Percentiles rank a stretch among this genome's conserved stretches.
These are phyloP conservation scores for Glaucopsyche alexis DNA, from an alignment of 2,888 invertebrate genomes.

Conservation along the genomic window DNA sequence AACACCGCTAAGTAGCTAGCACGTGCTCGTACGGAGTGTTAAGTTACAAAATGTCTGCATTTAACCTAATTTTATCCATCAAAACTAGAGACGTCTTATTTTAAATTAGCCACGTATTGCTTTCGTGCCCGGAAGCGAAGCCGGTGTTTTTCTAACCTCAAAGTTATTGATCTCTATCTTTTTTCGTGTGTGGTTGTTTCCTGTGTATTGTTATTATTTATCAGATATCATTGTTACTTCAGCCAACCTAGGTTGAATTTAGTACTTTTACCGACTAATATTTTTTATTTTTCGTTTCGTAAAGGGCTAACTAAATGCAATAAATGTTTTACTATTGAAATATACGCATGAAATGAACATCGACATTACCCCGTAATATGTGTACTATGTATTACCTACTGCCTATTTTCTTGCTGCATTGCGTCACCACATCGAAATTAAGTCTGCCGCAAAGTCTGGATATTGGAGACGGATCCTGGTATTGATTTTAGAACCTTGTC, in stretches of 20 bases:
- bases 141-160: conserved; percentile 64
- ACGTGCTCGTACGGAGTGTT: conserved; percentile 66
- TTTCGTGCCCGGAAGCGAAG: conserved; percentile 46
- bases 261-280: too few relatives aligned
- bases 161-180: conserved; percentile 40
- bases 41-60: conserved; percentile 74
- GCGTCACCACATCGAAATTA: conserved; percentile 46
- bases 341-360: too few relatives aligned
- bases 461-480: conserved; percentile 39
- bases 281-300: too few relatives aligned
- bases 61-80: conserved; percentile 23
- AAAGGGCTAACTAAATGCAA: too few relatives aligned
- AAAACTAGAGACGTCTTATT: conserved; percentile 42
- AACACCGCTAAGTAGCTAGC: conserved; percentile 48
- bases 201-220: background rate
- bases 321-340: too few relatives aligned
- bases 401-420: conserved; percentile 45
- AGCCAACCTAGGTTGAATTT: background rate
- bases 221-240: background rate
- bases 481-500: conserved; percentile 49
- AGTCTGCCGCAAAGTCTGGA: conserved; percentile 42
- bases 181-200: conserved; percentile 28
- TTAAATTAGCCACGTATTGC: conserved; percentile 43
- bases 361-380: too few relatives aligned
- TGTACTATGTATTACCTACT: background rate